Conservation (phyloP, 2,797 vertebrate species). For the Miichthys miiuy region DNA sequence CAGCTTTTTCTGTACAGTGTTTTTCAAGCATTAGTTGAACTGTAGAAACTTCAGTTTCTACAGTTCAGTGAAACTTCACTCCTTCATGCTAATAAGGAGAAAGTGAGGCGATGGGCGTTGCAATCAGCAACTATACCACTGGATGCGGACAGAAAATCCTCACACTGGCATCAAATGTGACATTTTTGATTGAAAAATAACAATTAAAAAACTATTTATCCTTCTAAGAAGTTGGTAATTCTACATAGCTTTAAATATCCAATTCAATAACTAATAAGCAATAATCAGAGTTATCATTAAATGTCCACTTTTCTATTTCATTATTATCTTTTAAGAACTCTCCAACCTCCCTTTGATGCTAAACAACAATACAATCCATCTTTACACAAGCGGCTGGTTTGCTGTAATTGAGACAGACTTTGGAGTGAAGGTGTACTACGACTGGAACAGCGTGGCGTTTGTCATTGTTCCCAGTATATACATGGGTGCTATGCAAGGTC, state of each 20-base stretch:
- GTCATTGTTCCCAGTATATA: constrained; percentile 78
- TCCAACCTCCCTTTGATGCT: constrained; percentile 78
- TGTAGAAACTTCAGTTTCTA: no score
- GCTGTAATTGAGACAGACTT: constrained; percentile 78
- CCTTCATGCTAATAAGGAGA: no score
- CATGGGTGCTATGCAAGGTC: constrained; percentile 74
- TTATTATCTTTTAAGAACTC: constrained; percentile 48
- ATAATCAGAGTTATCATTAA: constrained; percentile 10
- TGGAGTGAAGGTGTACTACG: constrained; percentile 79
- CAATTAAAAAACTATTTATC: not conserved
- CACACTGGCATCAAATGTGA: not conserved
- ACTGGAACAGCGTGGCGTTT: constrained; percentile 79
- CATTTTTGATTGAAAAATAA: not conserved
- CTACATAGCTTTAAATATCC: not conserved
- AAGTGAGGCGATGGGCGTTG: no score
- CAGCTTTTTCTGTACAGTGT: no score
- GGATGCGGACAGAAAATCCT: not conserved
- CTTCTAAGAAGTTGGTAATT: not conserved
- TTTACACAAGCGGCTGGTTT: constrained; percentile 74
- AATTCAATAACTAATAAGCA: no score
- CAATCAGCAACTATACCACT: no score
- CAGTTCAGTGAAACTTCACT: no score
- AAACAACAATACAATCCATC: constrained; percentile 58
- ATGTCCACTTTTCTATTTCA: constrained; percentile 26
- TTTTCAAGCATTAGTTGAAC: no score